Evolutionary conservation across 2,797 vertebrate genomes (phyloP).

Genomic region (Acomys russatus): DNA sequence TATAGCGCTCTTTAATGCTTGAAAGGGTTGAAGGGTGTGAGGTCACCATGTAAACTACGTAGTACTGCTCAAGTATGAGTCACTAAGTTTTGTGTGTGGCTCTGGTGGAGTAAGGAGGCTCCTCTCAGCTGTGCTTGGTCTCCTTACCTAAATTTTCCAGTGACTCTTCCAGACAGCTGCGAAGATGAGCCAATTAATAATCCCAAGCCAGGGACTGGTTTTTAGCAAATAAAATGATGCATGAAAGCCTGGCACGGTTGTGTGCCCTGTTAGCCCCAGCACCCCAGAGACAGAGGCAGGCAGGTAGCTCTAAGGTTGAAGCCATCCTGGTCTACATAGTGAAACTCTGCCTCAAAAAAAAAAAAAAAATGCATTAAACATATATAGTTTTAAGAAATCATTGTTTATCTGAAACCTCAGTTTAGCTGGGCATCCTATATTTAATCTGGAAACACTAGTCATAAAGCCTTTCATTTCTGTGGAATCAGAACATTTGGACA

Average conservation of each 20-base stretch:
- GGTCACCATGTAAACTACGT: background rate
- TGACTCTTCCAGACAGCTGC: background rate
- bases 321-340: background rate
- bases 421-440: background rate
- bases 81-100: background rate
- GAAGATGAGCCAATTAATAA: constrained; percentile 12
- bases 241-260: background rate
- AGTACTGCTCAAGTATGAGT: background rate
- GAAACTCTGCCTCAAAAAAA: background rate
- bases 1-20: constrained; percentile 38
- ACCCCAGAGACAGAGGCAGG: background rate
- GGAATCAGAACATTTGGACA: background rate
- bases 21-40: background rate
- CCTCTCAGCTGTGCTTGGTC: background rate
- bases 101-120: background rate
- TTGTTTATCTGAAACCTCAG: background rate
- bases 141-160: background rate
- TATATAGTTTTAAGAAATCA: background rate
- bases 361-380: background rate
- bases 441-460: background rate
- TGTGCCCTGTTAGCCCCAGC: background rate
- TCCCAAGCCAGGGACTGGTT: background rate
- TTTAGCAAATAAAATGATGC: constrained; percentile 23
- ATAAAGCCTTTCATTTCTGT: background rate
- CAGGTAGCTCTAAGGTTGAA: background rate